phyloP scores from a whole-genome alignment of 2,113 vertebrate genomes.

The Promerops cafer region DNA sequence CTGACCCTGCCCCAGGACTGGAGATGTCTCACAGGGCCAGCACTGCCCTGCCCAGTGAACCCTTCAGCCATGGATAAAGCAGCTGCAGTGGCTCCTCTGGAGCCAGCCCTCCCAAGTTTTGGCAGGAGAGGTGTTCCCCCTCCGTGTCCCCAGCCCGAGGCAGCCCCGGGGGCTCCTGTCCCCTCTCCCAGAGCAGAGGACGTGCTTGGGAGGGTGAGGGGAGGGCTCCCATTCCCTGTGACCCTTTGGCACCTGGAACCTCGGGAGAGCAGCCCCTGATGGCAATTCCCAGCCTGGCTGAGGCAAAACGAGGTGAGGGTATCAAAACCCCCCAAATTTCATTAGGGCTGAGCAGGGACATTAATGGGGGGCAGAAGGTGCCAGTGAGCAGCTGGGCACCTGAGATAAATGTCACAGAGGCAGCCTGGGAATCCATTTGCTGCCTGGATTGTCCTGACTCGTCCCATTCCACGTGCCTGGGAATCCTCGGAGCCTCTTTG shows the following conservation, averaged over 20 bases:
- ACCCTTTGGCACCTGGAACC: neutral
- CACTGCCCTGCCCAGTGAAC: neutral
- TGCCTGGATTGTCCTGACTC: neutral
- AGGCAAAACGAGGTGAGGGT: neutral
- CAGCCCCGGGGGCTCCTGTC: neutral
- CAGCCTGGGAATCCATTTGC: neutral
- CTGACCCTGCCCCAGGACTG: neutral
- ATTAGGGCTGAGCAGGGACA: neutral
- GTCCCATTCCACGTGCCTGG: constrained; percentile 20
- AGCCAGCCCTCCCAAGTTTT: neutral
- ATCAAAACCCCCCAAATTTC: neutral
- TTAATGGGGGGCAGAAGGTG: neutral
- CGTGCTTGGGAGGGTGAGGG: neutral
- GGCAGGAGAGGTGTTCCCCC: neutral
- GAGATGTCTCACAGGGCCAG: neutral
- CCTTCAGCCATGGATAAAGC: neutral
- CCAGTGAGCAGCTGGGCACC: neutral
- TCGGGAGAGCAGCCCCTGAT: neutral
- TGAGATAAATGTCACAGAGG: neutral
- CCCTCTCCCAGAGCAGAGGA: neutral
- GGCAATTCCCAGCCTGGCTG: neutral
- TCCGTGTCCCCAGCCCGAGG: neutral
- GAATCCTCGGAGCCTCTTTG: neutral
- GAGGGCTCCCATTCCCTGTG: neutral
- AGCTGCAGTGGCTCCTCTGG: neutral